Conservation (phyloP, 2,888 invertebrate genomes). For the Heliconius erato region DNA sequence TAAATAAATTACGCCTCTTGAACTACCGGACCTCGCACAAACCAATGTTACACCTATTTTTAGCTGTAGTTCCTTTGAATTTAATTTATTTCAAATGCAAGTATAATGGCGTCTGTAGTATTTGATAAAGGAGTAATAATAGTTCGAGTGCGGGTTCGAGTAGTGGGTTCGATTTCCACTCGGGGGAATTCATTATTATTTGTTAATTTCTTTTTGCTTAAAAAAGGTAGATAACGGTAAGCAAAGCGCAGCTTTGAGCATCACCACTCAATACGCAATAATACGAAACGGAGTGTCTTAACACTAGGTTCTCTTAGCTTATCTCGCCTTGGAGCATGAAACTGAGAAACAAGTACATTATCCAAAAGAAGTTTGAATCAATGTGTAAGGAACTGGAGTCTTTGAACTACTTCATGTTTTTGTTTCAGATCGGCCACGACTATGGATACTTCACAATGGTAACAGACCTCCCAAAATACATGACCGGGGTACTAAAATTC, state of each 20-base stretch:
- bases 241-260: too few species aligned
- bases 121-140: not conserved
- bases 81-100: not conserved
- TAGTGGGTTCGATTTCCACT: too few species aligned
- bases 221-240: too few species aligned
- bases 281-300: too few species aligned
- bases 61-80: conserved; percentile 42
- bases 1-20: conserved; percentile 40
- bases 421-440: conserved; percentile 88
- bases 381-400: not conserved
- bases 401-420: conserved; percentile 42
- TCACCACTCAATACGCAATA: too few species aligned
- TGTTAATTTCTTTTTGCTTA: too few species aligned
- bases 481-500: conserved; percentile 88
- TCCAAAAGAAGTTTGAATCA: not conserved
- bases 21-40: conserved; percentile 37
- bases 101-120: not conserved
- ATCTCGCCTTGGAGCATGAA: too few species aligned
- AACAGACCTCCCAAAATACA: conserved; percentile 89
- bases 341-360: not conserved
- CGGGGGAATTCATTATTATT: too few species aligned
- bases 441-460: conserved; percentile 91
- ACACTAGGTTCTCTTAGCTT: too few species aligned
- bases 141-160: too few species aligned
- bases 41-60: conserved; percentile 41